phyloP scores from a whole-genome alignment of 2,113 vertebrate species.

The Brachirus orientalis region DNA sequence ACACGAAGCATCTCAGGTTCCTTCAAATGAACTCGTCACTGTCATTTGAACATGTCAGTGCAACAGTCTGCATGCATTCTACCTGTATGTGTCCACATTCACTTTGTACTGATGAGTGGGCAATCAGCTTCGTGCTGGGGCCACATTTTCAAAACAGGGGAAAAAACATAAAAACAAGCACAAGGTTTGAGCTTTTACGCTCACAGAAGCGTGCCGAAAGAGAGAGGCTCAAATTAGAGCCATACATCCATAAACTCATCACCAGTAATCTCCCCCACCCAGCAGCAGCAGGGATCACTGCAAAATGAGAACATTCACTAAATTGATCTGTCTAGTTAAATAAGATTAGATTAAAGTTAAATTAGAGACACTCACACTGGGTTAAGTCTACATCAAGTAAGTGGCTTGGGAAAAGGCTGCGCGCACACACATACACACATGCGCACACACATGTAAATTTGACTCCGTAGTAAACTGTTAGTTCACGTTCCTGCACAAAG shows the following conservation, averaged over 20 bases:
- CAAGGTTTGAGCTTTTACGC: not conserved
- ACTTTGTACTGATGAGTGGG: slow-evolving; percentile 15
- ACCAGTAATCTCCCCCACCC: not conserved
- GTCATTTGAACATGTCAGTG: slow-evolving; percentile 32
- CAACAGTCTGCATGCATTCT: slow-evolving; percentile 2
- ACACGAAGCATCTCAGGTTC: slow-evolving; percentile 55
- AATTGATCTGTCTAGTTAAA: slow-evolving; percentile 38
- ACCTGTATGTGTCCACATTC: slow-evolving; percentile 38
- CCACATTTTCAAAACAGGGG: not conserved
- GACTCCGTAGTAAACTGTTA: not conserved
- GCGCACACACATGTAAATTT: not conserved
- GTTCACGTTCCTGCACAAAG: no score
- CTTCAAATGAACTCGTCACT: slow-evolving; percentile 43
- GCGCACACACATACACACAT: not conserved
- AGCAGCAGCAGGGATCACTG: slow-evolving; percentile 15
- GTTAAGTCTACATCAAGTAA: not conserved
- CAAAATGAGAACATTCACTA: slow-evolving; percentile 10
- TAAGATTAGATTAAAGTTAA: slow-evolving; percentile 26
- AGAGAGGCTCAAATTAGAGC: slow-evolving; percentile 24
- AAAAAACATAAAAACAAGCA: not conserved
- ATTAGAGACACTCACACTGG: slow-evolving; percentile 1
- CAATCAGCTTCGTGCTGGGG: slow-evolving; percentile 6
- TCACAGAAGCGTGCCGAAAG: not conserved
- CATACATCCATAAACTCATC: slow-evolving; percentile 22
- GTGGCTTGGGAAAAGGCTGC: not conserved